Evolutionary conservation across 2,888 invertebrate species (phyloP).

Genomic region (Erannis defoliaria): DNA sequence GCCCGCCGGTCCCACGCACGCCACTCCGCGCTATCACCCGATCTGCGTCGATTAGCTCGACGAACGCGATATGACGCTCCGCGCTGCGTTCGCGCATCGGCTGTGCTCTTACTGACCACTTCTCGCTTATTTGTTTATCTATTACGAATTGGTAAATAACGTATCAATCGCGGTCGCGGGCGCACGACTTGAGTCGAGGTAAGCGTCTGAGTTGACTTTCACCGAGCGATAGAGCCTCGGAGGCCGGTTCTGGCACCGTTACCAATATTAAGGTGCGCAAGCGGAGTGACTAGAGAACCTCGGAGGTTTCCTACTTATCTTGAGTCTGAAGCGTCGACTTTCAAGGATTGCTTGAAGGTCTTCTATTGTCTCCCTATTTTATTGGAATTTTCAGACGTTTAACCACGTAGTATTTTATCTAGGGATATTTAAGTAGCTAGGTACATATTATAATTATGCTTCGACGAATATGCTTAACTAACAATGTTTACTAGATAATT

Average conservation of each 20-base stretch:
- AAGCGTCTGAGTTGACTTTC: slow-evolving; percentile 83
- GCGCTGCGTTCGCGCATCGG: slow-evolving; percentile 61
- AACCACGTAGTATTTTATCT: neutral
- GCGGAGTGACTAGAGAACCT: slow-evolving; percentile 58
- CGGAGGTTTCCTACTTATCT: slow-evolving; percentile 45
- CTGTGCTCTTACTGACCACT: slow-evolving; percentile 35
- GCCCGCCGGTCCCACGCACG: slow-evolving; percentile 61
- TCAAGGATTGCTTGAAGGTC: slow-evolving; percentile 40
- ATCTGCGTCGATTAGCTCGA: slow-evolving; percentile 62
- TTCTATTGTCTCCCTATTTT: slow-evolving; percentile 33
- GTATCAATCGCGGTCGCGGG: slow-evolving; percentile 60
- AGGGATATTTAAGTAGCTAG: neutral
- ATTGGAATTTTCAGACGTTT: neutral
- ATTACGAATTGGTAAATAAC: slow-evolving; percentile 60
- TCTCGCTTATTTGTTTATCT: slow-evolving; percentile 73
- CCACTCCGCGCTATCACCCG: slow-evolving; percentile 70
- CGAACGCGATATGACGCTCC: slow-evolving; percentile 64
- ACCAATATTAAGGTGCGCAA: slow-evolving; percentile 74
- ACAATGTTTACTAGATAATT: neutral
- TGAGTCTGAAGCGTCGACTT: slow-evolving; percentile 31
- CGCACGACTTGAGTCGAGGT: slow-evolving; percentile 67
- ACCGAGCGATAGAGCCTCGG: slow-evolving; percentile 71
- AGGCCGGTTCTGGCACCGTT: slow-evolving; percentile 79
- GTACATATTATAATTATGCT: neutral
- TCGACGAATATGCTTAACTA: neutral